phyloP scores from a whole-genome alignment of 2,888 invertebrate species.

The Athalia rosae region DNA sequence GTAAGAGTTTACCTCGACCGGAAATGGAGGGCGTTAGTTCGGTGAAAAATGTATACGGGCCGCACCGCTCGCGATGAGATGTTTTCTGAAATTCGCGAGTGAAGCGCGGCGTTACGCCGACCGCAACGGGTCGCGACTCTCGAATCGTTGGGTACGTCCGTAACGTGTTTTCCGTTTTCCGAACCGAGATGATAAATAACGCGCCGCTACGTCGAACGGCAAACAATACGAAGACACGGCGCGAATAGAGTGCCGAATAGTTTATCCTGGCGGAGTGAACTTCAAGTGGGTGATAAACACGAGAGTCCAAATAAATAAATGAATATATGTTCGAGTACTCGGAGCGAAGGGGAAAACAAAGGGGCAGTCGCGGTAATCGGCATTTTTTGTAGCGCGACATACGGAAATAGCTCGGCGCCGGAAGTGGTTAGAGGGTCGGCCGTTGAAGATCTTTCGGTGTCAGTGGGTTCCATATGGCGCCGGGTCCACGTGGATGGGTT shows the following conservation, averaged over 20 bases:
- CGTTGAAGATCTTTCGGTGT: constrained; percentile 48
- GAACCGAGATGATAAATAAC: neutral
- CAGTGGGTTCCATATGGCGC: constrained; percentile 47
- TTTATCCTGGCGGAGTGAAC: neutral
- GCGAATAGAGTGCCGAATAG: neutral
- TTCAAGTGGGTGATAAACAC: neutral
- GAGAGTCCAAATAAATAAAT: constrained; percentile 1
- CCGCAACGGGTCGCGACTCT: constrained; percentile 13
- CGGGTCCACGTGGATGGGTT: constrained; percentile 37
- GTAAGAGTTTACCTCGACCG: too few species aligned
- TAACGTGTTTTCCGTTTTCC: constrained; percentile 2
- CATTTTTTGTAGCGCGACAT: constrained; percentile 31
- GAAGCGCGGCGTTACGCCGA: constrained; percentile 12
- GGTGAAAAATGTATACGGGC: too few species aligned
- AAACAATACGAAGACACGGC: neutral
- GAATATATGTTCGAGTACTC: neutral
- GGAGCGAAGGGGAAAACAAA: neutral
- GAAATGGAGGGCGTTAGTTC: too few species aligned
- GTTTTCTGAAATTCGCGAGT: neutral
- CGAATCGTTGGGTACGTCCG: too few species aligned
- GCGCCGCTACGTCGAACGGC: neutral
- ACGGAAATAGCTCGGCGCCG: constrained; percentile 35
- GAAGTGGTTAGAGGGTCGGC: constrained; percentile 42
- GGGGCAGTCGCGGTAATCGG: neutral
- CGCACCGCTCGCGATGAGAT: too few species aligned